Percentiles rank a stretch among this genome's conserved stretches.
Conservation (phyloP, 2,888 invertebrate genomes). For the Nephrocerus scutellatus region DNA sequence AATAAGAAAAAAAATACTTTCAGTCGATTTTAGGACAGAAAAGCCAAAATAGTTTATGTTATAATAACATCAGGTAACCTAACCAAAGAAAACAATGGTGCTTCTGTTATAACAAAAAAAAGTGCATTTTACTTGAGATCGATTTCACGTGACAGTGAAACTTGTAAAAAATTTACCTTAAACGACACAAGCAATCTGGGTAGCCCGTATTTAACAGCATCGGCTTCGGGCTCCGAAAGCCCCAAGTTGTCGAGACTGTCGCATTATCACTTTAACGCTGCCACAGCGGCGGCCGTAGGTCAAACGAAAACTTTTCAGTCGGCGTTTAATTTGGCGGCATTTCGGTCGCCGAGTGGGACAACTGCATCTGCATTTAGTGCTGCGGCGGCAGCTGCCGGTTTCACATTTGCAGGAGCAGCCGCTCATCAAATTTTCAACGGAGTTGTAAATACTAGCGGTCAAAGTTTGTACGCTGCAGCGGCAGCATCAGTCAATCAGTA, state of each 20-base stretch:
- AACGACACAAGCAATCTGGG: conserved; percentile 43
- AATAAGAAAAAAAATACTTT: too few species aligned
- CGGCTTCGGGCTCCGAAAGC: conserved; percentile 45
- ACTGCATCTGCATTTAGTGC: conserved; percentile 13
- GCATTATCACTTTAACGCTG: conserved; percentile 5
- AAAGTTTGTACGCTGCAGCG: conserved; percentile 3
- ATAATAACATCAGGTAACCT: too few species aligned
- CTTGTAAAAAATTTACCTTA: neutral
- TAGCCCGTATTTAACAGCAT: conserved; percentile 44
- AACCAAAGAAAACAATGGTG: too few species aligned
- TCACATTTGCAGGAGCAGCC: conserved; percentile 26
- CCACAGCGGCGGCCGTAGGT: conserved; percentile 20
- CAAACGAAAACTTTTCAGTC: conserved; percentile 35
- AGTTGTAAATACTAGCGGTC: too few species aligned
- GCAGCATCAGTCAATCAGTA: conserved; percentile 12
- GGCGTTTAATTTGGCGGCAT: conserved; percentile 43
- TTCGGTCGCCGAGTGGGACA: conserved; percentile 27
- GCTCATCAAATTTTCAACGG: conserved; percentile 25
- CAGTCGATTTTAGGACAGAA: too few species aligned
- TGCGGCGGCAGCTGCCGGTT: conserved; percentile 30
- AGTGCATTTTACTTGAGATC: too few species aligned
- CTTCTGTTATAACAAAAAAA: neutral
- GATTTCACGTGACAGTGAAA: too few species aligned
- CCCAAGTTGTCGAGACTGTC: conserved; percentile 26
- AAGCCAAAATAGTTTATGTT: too few species aligned